Base-by-base conservation (phyloP, 2,797 vertebrate genomes). In the Peromyscus eremicus region DNA sequence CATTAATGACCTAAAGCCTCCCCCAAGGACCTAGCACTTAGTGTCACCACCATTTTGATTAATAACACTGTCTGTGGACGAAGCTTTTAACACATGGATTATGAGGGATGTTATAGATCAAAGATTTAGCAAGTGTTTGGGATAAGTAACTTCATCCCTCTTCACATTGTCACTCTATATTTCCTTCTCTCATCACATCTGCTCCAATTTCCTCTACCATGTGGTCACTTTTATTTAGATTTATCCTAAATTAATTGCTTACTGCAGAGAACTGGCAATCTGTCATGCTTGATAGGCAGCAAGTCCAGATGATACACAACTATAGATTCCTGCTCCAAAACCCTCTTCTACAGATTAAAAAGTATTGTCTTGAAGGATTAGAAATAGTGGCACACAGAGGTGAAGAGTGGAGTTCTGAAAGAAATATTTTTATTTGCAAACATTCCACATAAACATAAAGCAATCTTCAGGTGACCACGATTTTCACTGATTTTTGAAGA, bases 341-440 rank as follows among this genome's bases (percentile, higher is more conserved):
- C 13, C 49, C 21, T 52, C 25, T 68, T 14, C 34, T 6, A n/a
- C 75, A 2, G 27, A 43, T 5, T 84, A 7, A 21, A 76, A 32
- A 6, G 55, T 5, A 29, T 16, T 83, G 5, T 8, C 10, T 3
- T 10, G 2, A 64, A 62, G 11, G 4, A 7, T 5, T 0, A 27
- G 32, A 90, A 52, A n/a, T 1, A 46, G 40, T 43, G 34, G 5
- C 16, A 27, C 10, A 34, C 0, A 4, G 27, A 13, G 46, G 5
- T 5, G 5, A 37, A 91, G 23, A 4, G 0, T 21, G n/a, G 43
- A 87, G 3, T 4, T 60, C 64, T 4, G 37, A 21, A 12, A 8
- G 16, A 5, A 17, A 82, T 43, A 52, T 29, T 66, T 92, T 57
- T 57, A 57, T 52, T 94, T 83, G 27, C 14, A 66, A 66, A 52